Evolutionary conservation across 2,113 vertebrate genomes (phyloP).

Genomic region (Probosciger aterrimus): DNA sequence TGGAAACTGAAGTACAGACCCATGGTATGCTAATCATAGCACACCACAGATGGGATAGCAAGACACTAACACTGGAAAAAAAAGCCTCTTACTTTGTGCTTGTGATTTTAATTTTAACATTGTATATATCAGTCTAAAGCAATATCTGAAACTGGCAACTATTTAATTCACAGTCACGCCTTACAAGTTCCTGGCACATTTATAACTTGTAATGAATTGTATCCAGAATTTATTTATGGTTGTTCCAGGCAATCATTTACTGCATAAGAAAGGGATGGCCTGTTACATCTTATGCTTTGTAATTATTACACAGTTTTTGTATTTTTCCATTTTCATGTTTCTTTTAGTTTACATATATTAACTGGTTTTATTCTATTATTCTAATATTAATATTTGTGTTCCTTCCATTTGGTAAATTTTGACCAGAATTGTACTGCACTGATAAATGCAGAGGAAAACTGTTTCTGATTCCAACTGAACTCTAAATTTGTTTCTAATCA

Average conservation of each 20-base stretch:
- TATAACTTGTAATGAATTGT: background rate
- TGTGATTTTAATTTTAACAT: background rate
- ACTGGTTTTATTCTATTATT: background rate
- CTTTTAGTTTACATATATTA: background rate
- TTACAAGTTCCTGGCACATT: background rate
- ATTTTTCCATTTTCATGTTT: background rate
- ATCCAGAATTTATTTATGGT: background rate
- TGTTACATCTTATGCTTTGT: background rate
- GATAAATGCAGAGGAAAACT: background rate
- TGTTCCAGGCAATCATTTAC: background rate
- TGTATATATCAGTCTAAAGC: background rate
- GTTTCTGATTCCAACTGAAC: background rate
- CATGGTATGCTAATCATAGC: background rate
- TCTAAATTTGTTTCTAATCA: background rate
- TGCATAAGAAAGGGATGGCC: background rate
- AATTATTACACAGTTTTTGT: background rate
- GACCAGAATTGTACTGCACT: background rate
- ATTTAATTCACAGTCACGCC: background rate
- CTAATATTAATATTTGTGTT: background rate
- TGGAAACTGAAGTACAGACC: background rate
- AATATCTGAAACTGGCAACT: background rate
- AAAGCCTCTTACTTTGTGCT: rapidly evolving
- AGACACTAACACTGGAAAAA: background rate
- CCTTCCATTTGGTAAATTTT: background rate
- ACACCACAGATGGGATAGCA: background rate